A percentile compares a stretch with the other conserved stretches of the same genome.
Evolutionary conservation across 2,797 vertebrate genomes (phyloP).

Genomic region (Acipenser oxyrinchus): DNA sequence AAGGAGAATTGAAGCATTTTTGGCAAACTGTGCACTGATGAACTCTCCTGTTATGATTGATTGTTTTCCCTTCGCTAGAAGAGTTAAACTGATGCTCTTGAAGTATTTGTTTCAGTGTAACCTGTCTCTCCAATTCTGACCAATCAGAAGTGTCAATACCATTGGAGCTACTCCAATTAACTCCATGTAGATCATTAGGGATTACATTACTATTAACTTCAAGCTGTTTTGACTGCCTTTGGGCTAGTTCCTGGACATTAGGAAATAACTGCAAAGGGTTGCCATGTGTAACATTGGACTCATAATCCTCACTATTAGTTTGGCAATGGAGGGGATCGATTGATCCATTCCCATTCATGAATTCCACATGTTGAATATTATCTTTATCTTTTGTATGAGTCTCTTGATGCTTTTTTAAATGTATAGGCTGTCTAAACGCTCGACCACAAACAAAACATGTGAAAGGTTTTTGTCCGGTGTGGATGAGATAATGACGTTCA

Average conservation of each 20-base stretch:
- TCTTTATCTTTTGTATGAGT: slow-evolving; percentile 22
- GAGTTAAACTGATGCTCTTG: slow-evolving; percentile 28
- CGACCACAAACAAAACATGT: slow-evolving; percentile 62
- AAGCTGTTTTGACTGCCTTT: slow-evolving; percentile 33
- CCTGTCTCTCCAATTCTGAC: slow-evolving; percentile 21
- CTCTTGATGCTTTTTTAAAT: slow-evolving; percentile 36
- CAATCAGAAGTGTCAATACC: neutral
- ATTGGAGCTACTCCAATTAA: slow-evolving; percentile 18
- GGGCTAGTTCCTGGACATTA: slow-evolving; percentile 34
- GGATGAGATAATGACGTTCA: slow-evolving; percentile 65
- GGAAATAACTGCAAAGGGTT: slow-evolving; percentile 23
- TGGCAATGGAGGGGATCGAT: neutral
- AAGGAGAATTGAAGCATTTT: slow-evolving; percentile 23
- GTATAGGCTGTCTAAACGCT: slow-evolving; percentile 59
- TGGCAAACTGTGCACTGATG: slow-evolving; percentile 51
- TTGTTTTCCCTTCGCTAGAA: slow-evolving; percentile 28
- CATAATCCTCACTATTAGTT: neutral
- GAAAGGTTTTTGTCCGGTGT: slow-evolving; percentile 72
- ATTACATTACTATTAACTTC: slow-evolving; percentile 43
- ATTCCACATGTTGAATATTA: slow-evolving; percentile 13
- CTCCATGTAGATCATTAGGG: slow-evolving; percentile 29
- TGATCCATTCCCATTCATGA: neutral
- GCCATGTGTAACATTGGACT: slow-evolving; percentile 1
- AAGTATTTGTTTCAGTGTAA: slow-evolving; percentile 33
- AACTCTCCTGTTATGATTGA: slow-evolving; percentile 29